Evolutionary conservation across 92 coral and sea anemone genomes (phyloP).

Genomic region (Porites cylindrica): DNA sequence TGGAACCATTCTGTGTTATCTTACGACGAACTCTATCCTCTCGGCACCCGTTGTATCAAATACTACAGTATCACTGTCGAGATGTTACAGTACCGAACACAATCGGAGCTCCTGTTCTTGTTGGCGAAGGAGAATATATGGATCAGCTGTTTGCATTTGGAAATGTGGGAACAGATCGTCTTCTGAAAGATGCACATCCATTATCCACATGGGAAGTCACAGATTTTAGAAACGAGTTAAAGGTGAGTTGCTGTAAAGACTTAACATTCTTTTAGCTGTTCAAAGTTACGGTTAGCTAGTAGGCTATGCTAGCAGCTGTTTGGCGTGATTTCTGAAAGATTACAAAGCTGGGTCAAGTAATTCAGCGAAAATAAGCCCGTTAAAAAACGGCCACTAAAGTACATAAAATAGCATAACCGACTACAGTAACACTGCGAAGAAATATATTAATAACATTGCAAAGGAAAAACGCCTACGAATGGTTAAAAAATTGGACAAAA

Average conservation of each 20-base stretch:
- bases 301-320: too few species aligned
- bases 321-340: too few species aligned
- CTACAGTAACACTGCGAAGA: too few species aligned
- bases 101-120: slow-evolving; percentile 47
- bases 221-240: slow-evolving; percentile 55
- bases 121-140: neutral
- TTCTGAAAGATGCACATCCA: slow-evolving; percentile 31
- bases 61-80: slow-evolving; percentile 66
- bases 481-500: too few species aligned
- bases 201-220: slow-evolving; percentile 58
- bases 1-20: slow-evolving; percentile 68
- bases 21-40: slow-evolving; percentile 44
- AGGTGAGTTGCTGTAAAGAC: slow-evolving; percentile 36
- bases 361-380: too few species aligned
- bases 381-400: too few species aligned
- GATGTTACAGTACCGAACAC: slow-evolving; percentile 45
- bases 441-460: too few species aligned
- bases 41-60: slow-evolving; percentile 49
- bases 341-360: too few species aligned
- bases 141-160: slow-evolving; percentile 64
- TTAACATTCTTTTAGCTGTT: neutral
- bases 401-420: too few species aligned
- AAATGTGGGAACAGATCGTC: slow-evolving; percentile 42
- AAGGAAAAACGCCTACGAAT: too few species aligned
- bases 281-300: too few species aligned